Percentiles rank a stretch among this genome's conserved stretches.
Evolutionary conservation across 2,113 vertebrate genomes (phyloP).

Genomic region (Tetraodon nigroviridis): DNA sequence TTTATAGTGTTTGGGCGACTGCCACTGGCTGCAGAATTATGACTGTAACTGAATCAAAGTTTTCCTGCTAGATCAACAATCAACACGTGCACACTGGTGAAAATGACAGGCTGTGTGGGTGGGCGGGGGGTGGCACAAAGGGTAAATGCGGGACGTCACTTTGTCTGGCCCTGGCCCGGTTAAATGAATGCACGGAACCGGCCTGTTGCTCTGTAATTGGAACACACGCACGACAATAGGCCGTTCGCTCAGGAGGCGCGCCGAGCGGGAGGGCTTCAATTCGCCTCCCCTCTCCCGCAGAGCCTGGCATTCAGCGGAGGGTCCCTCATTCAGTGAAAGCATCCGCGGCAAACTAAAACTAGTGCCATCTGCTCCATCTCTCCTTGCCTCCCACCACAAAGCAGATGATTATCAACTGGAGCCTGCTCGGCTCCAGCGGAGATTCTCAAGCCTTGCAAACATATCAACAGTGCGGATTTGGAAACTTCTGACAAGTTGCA

Average conservation of each 20-base stretch:
- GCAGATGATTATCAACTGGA: slow-evolving; percentile 71
- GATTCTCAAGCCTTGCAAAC: slow-evolving; percentile 47
- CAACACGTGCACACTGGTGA: slow-evolving; percentile 35
- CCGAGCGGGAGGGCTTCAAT: slow-evolving; percentile 67
- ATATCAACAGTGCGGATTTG: slow-evolving; percentile 52
- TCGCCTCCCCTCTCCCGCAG: slow-evolving; percentile 66
- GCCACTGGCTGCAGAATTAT: too few relatives aligned
- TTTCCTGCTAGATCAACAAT: slow-evolving; percentile 60
- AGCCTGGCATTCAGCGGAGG: slow-evolving; percentile 71
- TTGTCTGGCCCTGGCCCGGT: slow-evolving; percentile 50
- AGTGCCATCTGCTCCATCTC: slow-evolving; percentile 71
- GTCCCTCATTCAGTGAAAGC: slow-evolving; percentile 70
- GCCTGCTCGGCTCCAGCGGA: slow-evolving; percentile 54
- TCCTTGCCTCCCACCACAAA: slow-evolving; percentile 58
- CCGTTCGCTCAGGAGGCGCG: slow-evolving; percentile 42
- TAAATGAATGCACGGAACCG: slow-evolving; percentile 67
- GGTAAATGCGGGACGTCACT: slow-evolving; percentile 45
- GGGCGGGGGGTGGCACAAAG: not conserved
- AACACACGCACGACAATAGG: slow-evolving; percentile 54
- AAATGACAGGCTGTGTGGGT: not conserved
- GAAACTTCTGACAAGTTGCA: slow-evolving; percentile 52
- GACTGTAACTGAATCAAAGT: too few relatives aligned
- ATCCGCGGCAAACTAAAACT: slow-evolving; percentile 65
- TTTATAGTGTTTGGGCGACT: too few relatives aligned
- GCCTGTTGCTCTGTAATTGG: slow-evolving; percentile 55